phyloP scores from a whole-genome alignment of 2,888 invertebrate species.

The Odontocolon sp. region DNA sequence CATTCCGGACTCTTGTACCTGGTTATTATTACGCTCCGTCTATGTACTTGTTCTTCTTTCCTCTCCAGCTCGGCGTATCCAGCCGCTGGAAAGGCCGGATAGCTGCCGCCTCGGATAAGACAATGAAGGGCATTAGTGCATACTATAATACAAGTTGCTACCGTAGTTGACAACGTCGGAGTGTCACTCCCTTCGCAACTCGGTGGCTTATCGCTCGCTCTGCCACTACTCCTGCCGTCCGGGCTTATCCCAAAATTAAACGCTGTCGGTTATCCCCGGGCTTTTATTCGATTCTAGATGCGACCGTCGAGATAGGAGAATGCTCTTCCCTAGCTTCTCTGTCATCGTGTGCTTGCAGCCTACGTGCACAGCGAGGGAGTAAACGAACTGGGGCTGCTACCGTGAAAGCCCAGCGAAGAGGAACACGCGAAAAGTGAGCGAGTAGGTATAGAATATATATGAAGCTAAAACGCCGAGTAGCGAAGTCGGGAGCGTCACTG shows the following conservation, averaged over 20 bases:
- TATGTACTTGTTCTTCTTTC: slow-evolving; percentile 11
- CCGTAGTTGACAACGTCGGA: slow-evolving; percentile 10
- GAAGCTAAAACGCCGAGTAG: slow-evolving; percentile 26
- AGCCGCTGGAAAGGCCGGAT: slow-evolving; percentile 35
- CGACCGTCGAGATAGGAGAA: slow-evolving; percentile 72
- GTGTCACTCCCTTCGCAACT: slow-evolving; percentile 40
- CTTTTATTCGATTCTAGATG: slow-evolving; percentile 77
- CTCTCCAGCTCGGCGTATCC: slow-evolving; percentile 45
- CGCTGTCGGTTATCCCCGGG: slow-evolving; percentile 69
- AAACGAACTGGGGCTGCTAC: slow-evolving; percentile 38
- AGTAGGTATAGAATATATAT: slow-evolving; percentile 15
- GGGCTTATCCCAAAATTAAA: slow-evolving; percentile 73
- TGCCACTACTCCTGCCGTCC: slow-evolving; percentile 30
- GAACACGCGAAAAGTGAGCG: neutral
- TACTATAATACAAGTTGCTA: slow-evolving; percentile 6
- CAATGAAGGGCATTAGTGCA: slow-evolving; percentile 19
- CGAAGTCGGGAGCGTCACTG: slow-evolving; percentile 11
- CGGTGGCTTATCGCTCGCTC: slow-evolving; percentile 47
- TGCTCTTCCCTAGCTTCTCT: neutral
- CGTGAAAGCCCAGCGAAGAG: slow-evolving; percentile 42
- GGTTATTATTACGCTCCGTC: slow-evolving; percentile 42
- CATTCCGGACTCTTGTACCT: slow-evolving; percentile 36
- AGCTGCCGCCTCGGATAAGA: slow-evolving; percentile 22
- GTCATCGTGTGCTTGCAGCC: neutral
- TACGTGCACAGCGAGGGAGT: slow-evolving; percentile 1